These are phyloP conservation scores for Pandemis heparana DNA, from an alignment of 2,888 invertebrate species.

Conservation along the genomic window DNA sequence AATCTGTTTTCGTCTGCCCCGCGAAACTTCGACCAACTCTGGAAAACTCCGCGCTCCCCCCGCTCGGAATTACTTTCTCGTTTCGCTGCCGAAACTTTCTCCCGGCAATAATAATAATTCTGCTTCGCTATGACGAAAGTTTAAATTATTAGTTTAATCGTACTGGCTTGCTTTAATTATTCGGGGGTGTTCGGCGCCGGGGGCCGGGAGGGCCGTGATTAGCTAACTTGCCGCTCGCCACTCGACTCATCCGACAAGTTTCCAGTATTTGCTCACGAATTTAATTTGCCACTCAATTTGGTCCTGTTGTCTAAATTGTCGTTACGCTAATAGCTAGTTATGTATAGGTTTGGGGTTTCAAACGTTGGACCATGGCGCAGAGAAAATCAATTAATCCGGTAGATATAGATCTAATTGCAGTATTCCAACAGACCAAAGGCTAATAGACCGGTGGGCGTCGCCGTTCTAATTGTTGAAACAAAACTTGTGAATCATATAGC, in stretches of 20 bases:
- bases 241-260: slow-evolving; percentile 56
- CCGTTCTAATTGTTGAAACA: slow-evolving; percentile 1
- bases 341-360: slow-evolving; percentile 19
- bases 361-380: slow-evolving; percentile 1
- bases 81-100: slow-evolving; percentile 74
- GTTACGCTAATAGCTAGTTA: slow-evolving; percentile 45
- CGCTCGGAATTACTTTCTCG: slow-evolving; percentile 79
- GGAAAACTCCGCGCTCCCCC: slow-evolving; percentile 62
- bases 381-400: not conserved
- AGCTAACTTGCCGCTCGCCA: slow-evolving; percentile 58
- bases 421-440: slow-evolving; percentile 2
- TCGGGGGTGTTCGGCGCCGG: slow-evolving; percentile 47
- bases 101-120: slow-evolving; percentile 81
- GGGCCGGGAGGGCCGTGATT: slow-evolving; percentile 57
- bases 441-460: slow-evolving; percentile 5
- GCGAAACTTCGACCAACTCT: slow-evolving; percentile 74
- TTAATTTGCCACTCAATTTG: slow-evolving; percentile 66
- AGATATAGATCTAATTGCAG: not conserved
- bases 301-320: slow-evolving; percentile 56
- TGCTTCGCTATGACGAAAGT: slow-evolving; percentile 80
- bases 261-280: slow-evolving; percentile 65
- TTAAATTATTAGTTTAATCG: slow-evolving; percentile 84
- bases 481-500: not conserved
- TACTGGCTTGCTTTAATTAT: slow-evolving; percentile 79
- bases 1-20: slow-evolving; percentile 81